A percentile compares a stretch with the other conserved stretches of the same genome.
These are phyloP conservation scores for Bombus superbus DNA, from an alignment of 1,140 invertebrate genomes.

Conservation along the genomic window DNA sequence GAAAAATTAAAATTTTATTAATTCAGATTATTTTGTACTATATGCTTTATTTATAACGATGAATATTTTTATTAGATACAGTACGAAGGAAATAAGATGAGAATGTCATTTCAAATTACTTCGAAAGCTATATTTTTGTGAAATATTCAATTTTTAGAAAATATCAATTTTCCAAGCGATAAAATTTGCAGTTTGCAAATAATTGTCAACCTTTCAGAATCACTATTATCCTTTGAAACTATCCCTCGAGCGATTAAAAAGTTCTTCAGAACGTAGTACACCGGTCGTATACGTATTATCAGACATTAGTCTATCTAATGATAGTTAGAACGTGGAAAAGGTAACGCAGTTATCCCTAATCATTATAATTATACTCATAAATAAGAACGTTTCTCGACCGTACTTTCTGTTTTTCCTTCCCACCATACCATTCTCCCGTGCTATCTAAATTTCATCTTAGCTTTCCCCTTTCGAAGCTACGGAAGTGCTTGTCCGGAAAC, in stretches of 20 bases:
- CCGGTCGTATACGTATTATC: background rate
- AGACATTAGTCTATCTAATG: background rate
- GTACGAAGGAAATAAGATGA: too few relatives aligned
- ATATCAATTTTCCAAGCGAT: background rate
- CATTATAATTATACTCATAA: constrained; percentile 28
- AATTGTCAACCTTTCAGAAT: background rate
- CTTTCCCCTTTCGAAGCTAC: constrained; percentile 2
- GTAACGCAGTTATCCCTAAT: constrained; percentile 17
- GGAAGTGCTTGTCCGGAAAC: constrained; percentile 4
- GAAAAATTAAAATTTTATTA: too few relatives aligned
- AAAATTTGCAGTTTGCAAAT: background rate
- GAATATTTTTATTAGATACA: too few relatives aligned
- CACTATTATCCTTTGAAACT: background rate
- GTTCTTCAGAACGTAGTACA: background rate
- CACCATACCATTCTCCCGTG: background rate
- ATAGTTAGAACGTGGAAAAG: background rate
- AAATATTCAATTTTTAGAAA: background rate
- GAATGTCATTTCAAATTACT: background rate
- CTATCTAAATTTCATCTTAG: constrained; percentile 32
- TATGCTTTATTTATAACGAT: too few relatives aligned
- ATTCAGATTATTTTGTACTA: too few relatives aligned
- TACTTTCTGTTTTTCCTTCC: constrained; percentile 14
- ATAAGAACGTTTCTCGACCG: constrained; percentile 1
- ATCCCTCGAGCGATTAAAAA: background rate
- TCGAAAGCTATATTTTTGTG: background rate